Base-by-base conservation (phyloP, 2,113 vertebrate genomes). In the Chionodraco myersi region DNA sequence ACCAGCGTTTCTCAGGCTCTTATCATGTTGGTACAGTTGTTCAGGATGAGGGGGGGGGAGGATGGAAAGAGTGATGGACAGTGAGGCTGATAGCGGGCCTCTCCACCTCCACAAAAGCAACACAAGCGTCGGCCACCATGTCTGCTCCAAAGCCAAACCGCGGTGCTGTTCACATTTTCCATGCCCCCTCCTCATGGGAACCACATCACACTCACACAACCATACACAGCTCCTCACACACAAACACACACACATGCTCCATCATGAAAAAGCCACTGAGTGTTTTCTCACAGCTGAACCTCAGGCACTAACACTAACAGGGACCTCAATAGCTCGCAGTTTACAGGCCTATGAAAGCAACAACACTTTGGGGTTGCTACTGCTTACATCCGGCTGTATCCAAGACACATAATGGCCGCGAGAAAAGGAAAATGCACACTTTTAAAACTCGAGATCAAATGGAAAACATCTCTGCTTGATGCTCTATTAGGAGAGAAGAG, bases 1-100 rank as follows among this genome's bases (percentile, higher is more conserved):
- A 71, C 53, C 47, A 44, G 48, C 41, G 67, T 69, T 84, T 90
- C 85, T 84, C 79, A 26, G 36, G 68, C 77, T 86, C 87, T 93
- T 94, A 94, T 94, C 93, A 44, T 91, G 91, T 92, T 91, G 83
- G 77, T 91, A 68, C 92, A 94, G 92, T 88, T 86, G 92, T 70
- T 81, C 30, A 36, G 26, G 74, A 66, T 57, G 34, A 47, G 54
- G 13, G 36, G 36, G 26, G n/a, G 65, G 30, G 15, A 26, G 47
- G 23, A 56, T 49, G 66, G 80, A 68, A 68, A 56, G 23, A 47
- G 70, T 64, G 84, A 72, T 2, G 12, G 67, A 75, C 45, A 18
- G 82, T 52, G 65, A 65, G 30, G 48, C 80, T 72, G 91, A 91
- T 91, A 89, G 77, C 11, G 51, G 77, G 72, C 86, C 21, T 72